These are phyloP conservation scores for Bursaphelenchus okinawaensis DNA, from an alignment of 2,888 invertebrate species.

Conservation along the genomic window DNA sequence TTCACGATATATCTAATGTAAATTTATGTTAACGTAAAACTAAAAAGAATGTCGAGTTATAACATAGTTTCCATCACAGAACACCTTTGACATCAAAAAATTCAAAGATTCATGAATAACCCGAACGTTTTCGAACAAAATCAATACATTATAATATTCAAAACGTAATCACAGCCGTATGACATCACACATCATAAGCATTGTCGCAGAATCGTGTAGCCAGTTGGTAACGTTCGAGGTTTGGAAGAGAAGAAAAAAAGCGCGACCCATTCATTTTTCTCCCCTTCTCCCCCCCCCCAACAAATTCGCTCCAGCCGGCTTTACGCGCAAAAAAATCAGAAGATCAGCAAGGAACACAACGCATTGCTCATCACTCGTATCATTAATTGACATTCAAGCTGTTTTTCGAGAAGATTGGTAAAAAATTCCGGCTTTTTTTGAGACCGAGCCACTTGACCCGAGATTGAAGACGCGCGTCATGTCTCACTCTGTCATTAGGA, in stretches of 20 bases:
- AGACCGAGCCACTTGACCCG: neutral
- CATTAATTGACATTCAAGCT: neutral
- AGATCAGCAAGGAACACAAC: slow-evolving; percentile 3
- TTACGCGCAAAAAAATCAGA: slow-evolving; percentile 10
- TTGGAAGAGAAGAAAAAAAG: neutral
- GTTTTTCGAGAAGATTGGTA: neutral
- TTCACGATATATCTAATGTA: too few species aligned
- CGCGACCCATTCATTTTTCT: neutral
- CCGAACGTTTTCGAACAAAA: too few species aligned
- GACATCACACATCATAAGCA: neutral
- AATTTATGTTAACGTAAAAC: too few species aligned
- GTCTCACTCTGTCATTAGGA: too few species aligned
- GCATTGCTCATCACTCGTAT: neutral
- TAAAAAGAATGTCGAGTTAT: too few species aligned
- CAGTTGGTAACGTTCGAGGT: neutral
- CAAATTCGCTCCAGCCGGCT: neutral
- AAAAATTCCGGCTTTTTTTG: neutral
- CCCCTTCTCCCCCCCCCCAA: neutral
- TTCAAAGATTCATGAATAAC: too few species aligned
- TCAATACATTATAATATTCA: too few species aligned
- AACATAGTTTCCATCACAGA: too few species aligned
- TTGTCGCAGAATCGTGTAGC: neutral
- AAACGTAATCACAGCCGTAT: too few species aligned
- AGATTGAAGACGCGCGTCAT: too few species aligned
- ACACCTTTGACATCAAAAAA: too few species aligned